Conservation (phyloP, 1,140 invertebrate genomes). For the Euschistus heros region DNA sequence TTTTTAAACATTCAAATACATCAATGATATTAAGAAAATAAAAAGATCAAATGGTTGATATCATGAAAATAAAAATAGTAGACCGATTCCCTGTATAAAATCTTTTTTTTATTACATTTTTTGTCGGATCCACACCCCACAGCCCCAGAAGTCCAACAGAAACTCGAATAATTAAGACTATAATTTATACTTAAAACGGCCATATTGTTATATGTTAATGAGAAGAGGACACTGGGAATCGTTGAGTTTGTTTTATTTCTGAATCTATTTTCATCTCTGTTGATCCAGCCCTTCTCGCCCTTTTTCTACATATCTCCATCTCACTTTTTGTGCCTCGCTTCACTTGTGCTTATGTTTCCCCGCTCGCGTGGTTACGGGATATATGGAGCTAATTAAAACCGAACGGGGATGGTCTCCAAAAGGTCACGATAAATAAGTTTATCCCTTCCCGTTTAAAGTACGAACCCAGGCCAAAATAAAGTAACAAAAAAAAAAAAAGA, state of each 20-base stretch:
- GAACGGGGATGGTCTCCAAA: not conserved
- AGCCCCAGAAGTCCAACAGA: not conserved
- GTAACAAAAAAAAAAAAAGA: too few relatives aligned
- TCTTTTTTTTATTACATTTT: not conserved
- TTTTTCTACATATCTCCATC: not conserved
- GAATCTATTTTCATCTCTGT: not conserved
- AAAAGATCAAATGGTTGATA: too few relatives aligned
- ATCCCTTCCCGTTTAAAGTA: too few relatives aligned
- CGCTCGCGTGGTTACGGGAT: not conserved
- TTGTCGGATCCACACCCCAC: not conserved
- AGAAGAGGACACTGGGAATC: not conserved
- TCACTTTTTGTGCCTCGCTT: not conserved
- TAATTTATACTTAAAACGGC: conserved; percentile 1
- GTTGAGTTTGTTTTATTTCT: not conserved
- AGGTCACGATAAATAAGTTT: too few relatives aligned
- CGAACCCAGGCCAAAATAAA: too few relatives aligned
- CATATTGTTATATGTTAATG: conserved; percentile 17
- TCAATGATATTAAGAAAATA: too few relatives aligned
- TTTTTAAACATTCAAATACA: too few relatives aligned
- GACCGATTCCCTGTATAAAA: too few relatives aligned
- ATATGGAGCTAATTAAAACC: conserved; percentile 1
- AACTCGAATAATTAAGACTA: not conserved
- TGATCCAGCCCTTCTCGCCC: too few relatives aligned
- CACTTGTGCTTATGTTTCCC: not conserved
- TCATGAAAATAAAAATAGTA: too few relatives aligned